Evolutionary conservation across 2,113 vertebrate species (phyloP), one percentile per base, ranked within the genome.

Genomic region (Cyrtonyx montezumae): DNA sequence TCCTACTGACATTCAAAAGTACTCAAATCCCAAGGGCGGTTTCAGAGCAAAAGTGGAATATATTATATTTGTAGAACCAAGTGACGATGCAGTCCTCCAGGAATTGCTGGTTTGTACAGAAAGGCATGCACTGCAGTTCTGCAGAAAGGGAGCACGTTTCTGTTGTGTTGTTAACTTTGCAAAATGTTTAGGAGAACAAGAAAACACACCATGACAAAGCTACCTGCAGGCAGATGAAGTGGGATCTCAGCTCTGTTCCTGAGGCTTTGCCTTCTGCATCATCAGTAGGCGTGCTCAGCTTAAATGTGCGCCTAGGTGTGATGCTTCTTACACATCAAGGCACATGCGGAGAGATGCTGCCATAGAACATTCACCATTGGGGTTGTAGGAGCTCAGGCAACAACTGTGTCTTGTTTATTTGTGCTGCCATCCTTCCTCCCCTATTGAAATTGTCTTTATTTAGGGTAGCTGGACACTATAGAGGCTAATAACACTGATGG

Each of bases 51-150:
- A 81, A 67, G 45, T 13, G 49, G 59, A 83, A 81, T 79, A 30
- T 37, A 36, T 83, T 84, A 58, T 34, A 48, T 58, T 18, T 0
- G 5, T 20, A 42, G 21, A n/a, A 85, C 55, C 8, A 63, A 88
- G 46, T 68, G 28, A 13, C 25, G 37, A n/a, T 42, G 49, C 62
- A 94, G 36, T n/a, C 40, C 62, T 65, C 55, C 59, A 59, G 49
- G 53, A 79, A 15, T 4, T 51, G 55, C 32, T 36, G 70, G 61
- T 68, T 2, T 3, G 58, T 70, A 62, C 18, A n/a, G 61, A 48
- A 51, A 56, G 40, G 26, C 0, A 0, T 9, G 66, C 12, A 2
- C 56, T 65, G 30, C 30, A 40, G 23, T 14, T 45, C 19, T 51
- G 36, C 42, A 53, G 48, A 15, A 45, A 75, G 26, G 75, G 17